phyloP scores from a whole-genome alignment of 1,140 invertebrate species.

The Phenacoccus solenopsis region DNA sequence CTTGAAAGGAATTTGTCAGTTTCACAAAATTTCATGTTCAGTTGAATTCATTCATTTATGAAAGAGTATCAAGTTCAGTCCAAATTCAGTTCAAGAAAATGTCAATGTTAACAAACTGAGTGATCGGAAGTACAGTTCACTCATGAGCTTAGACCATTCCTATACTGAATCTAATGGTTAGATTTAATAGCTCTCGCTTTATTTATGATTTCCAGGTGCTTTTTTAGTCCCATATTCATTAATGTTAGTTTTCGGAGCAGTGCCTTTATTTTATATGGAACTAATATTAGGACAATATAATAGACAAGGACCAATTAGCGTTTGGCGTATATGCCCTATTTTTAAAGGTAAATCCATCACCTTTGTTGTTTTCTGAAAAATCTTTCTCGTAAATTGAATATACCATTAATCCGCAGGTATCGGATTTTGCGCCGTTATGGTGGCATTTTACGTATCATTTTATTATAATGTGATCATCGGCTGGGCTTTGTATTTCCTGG shows the following conservation, averaged over 20 bases:
- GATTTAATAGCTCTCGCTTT: too few species aligned
- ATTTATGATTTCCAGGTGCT: constrained; percentile 42
- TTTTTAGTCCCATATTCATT: constrained; percentile 54
- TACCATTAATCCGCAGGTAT: constrained; percentile 49
- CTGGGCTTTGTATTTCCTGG: constrained; percentile 77
- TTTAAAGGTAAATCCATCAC: constrained; percentile 94
- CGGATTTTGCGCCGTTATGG: constrained; percentile 67
- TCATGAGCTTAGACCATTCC: too few species aligned
- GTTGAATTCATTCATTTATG: background rate
- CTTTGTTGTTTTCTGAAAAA: too few species aligned
- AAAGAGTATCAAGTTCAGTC: too few species aligned
- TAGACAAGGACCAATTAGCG: constrained; percentile 59
- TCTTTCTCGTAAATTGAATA: background rate
- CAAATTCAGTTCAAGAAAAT: too few species aligned
- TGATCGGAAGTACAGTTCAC: too few species aligned
- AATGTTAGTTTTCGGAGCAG: constrained; percentile 62
- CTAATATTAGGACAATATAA: constrained; percentile 69
- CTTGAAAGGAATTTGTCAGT: too few species aligned
- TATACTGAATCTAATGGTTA: too few species aligned
- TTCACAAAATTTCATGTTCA: too few species aligned
- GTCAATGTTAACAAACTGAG: too few species aligned
- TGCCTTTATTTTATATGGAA: constrained; percentile 78
- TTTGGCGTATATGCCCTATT: constrained; percentile 75
- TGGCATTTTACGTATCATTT: constrained; percentile 77
- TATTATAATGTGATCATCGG: constrained; percentile 91